Base-by-base conservation (phyloP, 2,113 vertebrate genomes). In the Albula glossodonta region DNA sequence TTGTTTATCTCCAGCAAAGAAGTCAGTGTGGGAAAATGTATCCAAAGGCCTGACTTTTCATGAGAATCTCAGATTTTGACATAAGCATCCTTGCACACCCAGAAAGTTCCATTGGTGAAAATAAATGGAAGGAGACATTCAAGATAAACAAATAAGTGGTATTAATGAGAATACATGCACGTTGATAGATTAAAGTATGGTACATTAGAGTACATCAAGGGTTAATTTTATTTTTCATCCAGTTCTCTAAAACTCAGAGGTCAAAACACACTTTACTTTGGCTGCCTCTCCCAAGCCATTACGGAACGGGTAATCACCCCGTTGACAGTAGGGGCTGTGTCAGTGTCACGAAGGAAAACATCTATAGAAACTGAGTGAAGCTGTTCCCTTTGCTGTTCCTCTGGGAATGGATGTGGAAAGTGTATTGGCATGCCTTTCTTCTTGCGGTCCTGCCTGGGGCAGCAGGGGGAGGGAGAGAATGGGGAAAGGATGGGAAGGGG, bases 21-120 rank as follows among this genome's bases (percentile, higher is more conserved):
- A 84, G 25, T 74, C n/a, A 31, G 66, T 84, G 63, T 22, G 51
- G 66, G 83, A 78, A 84, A 84, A 77, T 53, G 51, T 57, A 84
- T 51, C 51, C 57, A 25, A 50, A 77, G 50, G 66, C 74, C 5
- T 15, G 8, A 19, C 51, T 51, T 84, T 50, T 53, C 74, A 7
- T 84, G 83, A 25, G 51, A 84, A 51, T 51, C 70, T 53, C 74
- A 25, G 8, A 31, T 25, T 74, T 74, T 31, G 70, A 74, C 77
- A n/a, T 41, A 48, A 9, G 13, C 4, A 50, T 3, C 1, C 70
- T n/a, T 31, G 70, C 10, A 19, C 2, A 15, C 50, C 5, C n/a
- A 10, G 25, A 31, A 77, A n/a, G 83, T 25, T 78, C n/a, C 52
- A 25, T 25, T 52, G 74, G 12, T 31, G 17, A 25, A 50, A 70